phyloP scores from a whole-genome alignment of 2,797 vertebrate genomes.

The Brachyrhaphis roseni region DNA sequence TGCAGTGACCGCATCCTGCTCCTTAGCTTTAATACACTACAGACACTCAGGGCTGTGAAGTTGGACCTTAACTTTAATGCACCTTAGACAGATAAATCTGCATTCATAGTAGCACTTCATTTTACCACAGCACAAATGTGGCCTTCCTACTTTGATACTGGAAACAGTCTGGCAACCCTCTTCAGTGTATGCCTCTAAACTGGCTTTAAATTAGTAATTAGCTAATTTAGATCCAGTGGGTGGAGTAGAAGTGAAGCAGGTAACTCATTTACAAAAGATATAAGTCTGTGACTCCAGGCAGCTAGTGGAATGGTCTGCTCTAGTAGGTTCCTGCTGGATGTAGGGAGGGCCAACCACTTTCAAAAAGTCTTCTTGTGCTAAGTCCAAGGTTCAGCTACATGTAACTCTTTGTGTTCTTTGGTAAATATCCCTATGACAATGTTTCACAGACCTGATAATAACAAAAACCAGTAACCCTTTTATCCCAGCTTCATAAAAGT shows the following conservation, averaged over 20 bases:
- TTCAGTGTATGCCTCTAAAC: no score
- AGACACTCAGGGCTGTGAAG: no score
- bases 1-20: no score
- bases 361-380: no score
- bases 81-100: neutral
- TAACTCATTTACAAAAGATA: no score
- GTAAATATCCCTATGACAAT: neutral
- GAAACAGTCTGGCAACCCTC: no score
- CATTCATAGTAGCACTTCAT: neutral
- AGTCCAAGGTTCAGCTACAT: neutral
- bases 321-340: neutral
- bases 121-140: neutral
- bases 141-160: no score
- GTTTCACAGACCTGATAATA: neutral
- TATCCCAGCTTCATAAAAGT: neutral
- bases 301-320: neutral
- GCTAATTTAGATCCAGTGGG: no score
- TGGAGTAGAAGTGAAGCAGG: no score
- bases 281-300: no score
- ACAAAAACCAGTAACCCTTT: neutral
- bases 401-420: neutral
- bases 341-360: neutral
- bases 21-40: no score
- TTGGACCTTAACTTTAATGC: neutral
- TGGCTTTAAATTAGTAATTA: no score